A percentile compares a stretch with the other conserved stretches of the same genome.
Evolutionary conservation across 2,888 invertebrate species (phyloP).

Genomic region (Clanis bilineata): DNA sequence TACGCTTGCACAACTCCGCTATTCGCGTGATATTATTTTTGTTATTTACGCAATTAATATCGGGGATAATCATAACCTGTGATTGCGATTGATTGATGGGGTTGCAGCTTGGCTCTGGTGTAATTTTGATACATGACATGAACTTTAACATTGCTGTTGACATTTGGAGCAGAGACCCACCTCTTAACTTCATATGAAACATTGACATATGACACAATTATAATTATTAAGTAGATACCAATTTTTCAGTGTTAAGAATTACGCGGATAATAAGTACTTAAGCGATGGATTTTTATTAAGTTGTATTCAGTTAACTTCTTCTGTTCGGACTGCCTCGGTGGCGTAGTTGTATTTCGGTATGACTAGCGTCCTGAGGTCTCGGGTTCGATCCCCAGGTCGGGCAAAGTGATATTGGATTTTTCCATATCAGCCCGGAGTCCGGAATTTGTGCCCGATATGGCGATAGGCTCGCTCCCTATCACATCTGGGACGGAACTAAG

Average conservation of each 20-base stretch:
- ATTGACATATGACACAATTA: conserved; percentile 40
- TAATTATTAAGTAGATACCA: conserved; percentile 29
- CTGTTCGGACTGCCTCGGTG: too few relatives aligned
- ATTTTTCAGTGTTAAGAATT: not conserved
- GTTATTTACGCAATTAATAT: conserved; percentile 34
- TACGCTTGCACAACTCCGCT: not conserved
- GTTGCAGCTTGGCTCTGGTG: conserved; percentile 27
- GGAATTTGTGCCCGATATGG: too few relatives aligned
- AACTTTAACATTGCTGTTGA: conserved; percentile 38
- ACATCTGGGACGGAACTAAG: not conserved
- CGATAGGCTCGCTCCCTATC: too few relatives aligned
- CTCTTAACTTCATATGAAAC: conserved; percentile 33
- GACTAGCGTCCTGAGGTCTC: too few relatives aligned
- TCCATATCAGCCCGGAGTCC: too few relatives aligned
- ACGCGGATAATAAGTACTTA: not conserved
- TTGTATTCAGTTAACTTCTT: not conserved
- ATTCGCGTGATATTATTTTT: conserved; percentile 26
- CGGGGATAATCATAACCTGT: conserved; percentile 44
- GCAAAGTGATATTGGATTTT: too few relatives aligned
- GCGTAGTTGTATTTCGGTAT: too few relatives aligned
- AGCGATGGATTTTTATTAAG: not conserved
- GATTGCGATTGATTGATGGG: conserved; percentile 41
- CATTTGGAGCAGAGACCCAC: conserved; percentile 37
- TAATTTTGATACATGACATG: conserved; percentile 38
- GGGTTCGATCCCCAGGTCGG: too few relatives aligned